phyloP scores from a whole-genome alignment of 1,140 invertebrate species.

The Drosophila teissieri region DNA sequence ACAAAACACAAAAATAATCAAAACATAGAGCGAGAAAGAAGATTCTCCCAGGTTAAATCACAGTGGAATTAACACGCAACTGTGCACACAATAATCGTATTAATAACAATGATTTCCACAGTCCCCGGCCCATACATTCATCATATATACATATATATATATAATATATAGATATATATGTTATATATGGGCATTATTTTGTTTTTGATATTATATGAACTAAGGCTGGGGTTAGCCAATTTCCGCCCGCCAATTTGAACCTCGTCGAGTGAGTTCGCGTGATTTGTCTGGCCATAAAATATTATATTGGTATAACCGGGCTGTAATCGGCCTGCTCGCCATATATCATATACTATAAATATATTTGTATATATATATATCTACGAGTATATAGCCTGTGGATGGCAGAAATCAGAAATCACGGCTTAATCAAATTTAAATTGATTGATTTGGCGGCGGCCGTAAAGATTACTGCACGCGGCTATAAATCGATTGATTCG shows the following conservation, averaged over 20 bases:
- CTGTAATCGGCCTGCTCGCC: constrained; percentile 39
- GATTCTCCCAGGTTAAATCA: constrained; percentile 61
- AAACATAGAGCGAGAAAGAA: constrained; percentile 28
- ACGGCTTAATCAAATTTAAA: constrained; percentile 81
- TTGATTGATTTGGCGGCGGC: constrained; percentile 66
- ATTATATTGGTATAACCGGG: constrained; percentile 49
- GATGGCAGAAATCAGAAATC: constrained; percentile 59
- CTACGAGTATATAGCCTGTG: too few relatives aligned
- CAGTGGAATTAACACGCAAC: constrained; percentile 81
- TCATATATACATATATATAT: constrained; percentile 11
- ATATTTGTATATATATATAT: neutral
- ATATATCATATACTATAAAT: constrained; percentile 17
- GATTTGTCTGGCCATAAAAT: constrained; percentile 56
- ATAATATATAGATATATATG: constrained; percentile 11
- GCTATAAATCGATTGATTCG: constrained; percentile 47
- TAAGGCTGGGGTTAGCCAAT: constrained; percentile 11
- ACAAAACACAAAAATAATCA: constrained; percentile 21
- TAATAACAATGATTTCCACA: constrained; percentile 75
- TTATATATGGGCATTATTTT: constrained; percentile 44
- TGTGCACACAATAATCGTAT: constrained; percentile 82
- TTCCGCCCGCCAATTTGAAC: constrained; percentile 36
- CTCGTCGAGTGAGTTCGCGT: constrained; percentile 49
- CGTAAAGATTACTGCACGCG: constrained; percentile 61
- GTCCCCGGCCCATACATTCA: constrained; percentile 14
- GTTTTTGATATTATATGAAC: constrained; percentile 33